Conservation (phyloP, 2,797 vertebrate species). For the Labeo calbasu region DNA sequence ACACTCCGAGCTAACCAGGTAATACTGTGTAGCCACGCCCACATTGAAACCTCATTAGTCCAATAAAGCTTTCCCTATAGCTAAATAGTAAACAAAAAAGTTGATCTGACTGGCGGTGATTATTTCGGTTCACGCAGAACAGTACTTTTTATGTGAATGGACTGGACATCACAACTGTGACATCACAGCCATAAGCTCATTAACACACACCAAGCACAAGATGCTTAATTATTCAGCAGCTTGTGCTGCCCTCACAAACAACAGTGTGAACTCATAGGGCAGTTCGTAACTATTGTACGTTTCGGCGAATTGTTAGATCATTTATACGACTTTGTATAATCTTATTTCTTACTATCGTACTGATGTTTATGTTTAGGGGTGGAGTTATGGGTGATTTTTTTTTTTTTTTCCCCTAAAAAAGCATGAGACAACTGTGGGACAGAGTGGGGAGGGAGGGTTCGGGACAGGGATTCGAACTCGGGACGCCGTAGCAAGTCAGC, state of each 20-base stretch:
- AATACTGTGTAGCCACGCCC: conserved; percentile 1
- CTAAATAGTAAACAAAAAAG: neutral
- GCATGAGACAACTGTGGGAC: too few relatives aligned
- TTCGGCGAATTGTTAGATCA: neutral
- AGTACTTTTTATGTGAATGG: neutral
- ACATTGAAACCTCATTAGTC: neutral
- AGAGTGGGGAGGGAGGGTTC: too few relatives aligned
- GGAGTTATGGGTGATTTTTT: neutral
- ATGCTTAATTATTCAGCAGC: too few relatives aligned
- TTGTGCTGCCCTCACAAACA: neutral
- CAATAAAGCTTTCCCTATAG: neutral
- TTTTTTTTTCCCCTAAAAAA: too few relatives aligned
- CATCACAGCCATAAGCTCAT: too few relatives aligned
- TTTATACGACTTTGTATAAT: neutral
- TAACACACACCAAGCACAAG: too few relatives aligned
- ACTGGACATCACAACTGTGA: neutral
- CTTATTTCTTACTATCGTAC: neutral
- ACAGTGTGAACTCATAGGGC: neutral
- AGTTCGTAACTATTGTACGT: neutral
- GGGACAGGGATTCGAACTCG: too few relatives aligned
- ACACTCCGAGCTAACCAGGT: neutral
- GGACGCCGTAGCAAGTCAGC: too few relatives aligned
- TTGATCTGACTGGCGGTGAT: neutral
- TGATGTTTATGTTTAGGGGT: neutral
- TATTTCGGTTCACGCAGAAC: too few relatives aligned